Conservation (phyloP, 2,888 invertebrate species). For the Hololepta plana region DNA sequence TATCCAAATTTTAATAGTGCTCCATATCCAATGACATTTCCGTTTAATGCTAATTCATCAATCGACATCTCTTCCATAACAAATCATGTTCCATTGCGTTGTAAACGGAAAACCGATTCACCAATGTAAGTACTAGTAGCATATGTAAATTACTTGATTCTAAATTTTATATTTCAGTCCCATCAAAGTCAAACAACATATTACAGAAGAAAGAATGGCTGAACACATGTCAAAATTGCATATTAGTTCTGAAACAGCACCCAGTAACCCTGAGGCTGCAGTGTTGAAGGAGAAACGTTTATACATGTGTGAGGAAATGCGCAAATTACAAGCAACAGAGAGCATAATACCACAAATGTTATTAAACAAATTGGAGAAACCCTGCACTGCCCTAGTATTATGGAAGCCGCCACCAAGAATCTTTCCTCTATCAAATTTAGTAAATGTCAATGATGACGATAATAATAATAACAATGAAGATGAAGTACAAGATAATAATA, state of each 20-base stretch:
- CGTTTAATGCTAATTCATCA: conserved; percentile 1
- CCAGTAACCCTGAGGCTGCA: conserved; percentile 16
- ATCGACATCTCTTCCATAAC: conserved; percentile 5
- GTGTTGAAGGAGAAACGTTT: conserved; percentile 23
- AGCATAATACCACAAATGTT: conserved; percentile 48
- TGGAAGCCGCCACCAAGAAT: conserved; percentile 49
- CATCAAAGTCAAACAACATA: conserved; percentile 45
- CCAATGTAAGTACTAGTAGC: conserved; percentile 20
- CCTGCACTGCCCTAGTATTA: conserved; percentile 61
- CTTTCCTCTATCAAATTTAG: conserved; percentile 8
- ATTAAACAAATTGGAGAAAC: conserved; percentile 44
- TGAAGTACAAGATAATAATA: conserved; percentile 24
- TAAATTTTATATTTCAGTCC: conserved; percentile 14
- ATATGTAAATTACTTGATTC: not conserved
- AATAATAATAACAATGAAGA: conserved; percentile 29
- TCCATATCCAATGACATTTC: no score
- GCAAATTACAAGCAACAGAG: conserved; percentile 42
- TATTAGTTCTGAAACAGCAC: conserved; percentile 33
- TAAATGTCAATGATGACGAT: conserved; percentile 23
- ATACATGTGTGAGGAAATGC: conserved; percentile 52
- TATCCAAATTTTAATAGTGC: no score
- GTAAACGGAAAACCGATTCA: conserved; percentile 23
- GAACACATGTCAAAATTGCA: conserved; percentile 60
- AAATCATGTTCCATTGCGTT: conserved; percentile 9
- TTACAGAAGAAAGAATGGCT: conserved; percentile 72